Evolutionary conservation across 2,888 invertebrate species (phyloP).

Genomic region (Drosophila phalerata): DNA sequence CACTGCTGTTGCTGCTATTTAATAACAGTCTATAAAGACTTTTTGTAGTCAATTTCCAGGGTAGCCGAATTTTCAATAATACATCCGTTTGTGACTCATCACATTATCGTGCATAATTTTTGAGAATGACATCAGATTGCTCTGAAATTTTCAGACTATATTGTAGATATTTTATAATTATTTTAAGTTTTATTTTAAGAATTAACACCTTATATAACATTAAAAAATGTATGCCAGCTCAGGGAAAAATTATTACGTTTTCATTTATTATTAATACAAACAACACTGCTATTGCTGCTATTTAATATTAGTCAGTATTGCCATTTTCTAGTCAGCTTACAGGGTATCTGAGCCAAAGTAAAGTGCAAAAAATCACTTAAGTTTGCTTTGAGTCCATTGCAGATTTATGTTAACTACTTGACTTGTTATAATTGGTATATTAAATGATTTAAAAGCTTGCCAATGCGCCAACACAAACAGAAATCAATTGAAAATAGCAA

Average conservation of each 20-base stretch:
- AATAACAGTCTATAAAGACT: no score
- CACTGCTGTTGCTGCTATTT: no score
- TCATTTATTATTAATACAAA: neutral
- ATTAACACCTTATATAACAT: neutral
- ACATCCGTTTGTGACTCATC: no score
- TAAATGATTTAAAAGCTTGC: conserved; percentile 84
- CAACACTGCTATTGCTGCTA: neutral
- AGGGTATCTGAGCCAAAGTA: conserved; percentile 31
- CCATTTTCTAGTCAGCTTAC: neutral
- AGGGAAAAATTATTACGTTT: neutral
- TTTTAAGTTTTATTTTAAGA: neutral
- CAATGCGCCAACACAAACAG: conserved; percentile 74
- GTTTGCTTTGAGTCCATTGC: conserved; percentile 62
- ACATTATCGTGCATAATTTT: no score
- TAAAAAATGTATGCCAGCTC: neutral
- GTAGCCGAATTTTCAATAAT: no score
- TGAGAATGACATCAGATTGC: no score
- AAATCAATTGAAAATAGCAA: conserved; percentile 68
- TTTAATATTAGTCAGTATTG: neutral
- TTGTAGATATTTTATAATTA: no score
- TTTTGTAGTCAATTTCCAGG: no score
- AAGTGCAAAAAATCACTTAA: conserved; percentile 74
- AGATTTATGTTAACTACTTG: conserved; percentile 85
- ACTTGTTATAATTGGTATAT: conserved; percentile 85
- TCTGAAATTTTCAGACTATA: no score